A percentile compares a stretch with the other conserved stretches of the same genome.
phyloP scores from a whole-genome alignment of 2,888 invertebrate species.

The Liopterus haemorrhoidalis region DNA sequence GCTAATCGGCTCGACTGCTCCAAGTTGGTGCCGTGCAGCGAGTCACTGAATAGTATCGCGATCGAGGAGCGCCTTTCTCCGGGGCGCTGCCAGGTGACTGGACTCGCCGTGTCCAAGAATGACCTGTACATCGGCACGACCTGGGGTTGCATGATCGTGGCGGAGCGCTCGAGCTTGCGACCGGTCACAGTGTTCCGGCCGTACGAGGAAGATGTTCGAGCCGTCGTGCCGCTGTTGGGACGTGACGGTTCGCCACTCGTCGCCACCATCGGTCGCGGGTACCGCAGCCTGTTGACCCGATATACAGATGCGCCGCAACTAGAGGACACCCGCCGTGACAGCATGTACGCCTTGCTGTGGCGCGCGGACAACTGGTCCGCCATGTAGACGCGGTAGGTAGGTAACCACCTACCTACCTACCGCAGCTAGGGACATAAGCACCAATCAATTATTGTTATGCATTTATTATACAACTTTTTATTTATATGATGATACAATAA shows the following conservation, averaged over 20 bases:
- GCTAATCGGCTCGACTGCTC: constrained; percentile 82
- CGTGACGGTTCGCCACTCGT: constrained; percentile 51
- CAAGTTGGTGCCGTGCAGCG: constrained; percentile 86
- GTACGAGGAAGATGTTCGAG: constrained; percentile 72
- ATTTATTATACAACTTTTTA: too few species aligned
- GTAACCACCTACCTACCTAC: too few species aligned
- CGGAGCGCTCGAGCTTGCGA: constrained; percentile 70
- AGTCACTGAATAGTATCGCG: constrained; percentile 83
- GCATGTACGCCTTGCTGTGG: constrained; percentile 68
- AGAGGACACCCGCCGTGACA: constrained; percentile 34
- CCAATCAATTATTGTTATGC: too few species aligned
- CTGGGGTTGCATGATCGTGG: constrained; percentile 90
- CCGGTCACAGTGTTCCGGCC: constrained; percentile 91
- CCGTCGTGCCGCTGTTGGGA: constrained; percentile 55
- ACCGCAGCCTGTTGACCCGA: constrained; percentile 67
- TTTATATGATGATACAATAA: too few species aligned
- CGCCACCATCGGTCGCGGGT: constrained; percentile 78
- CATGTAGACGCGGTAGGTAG: too few species aligned
- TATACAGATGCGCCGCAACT: constrained; percentile 49
- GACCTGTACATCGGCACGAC: constrained; percentile 88
- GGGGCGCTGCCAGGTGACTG: constrained; percentile 70
- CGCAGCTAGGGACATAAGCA: too few species aligned
- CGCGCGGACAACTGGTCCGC: constrained; percentile 63
- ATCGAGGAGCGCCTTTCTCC: constrained; percentile 80
- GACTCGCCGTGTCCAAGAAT: constrained; percentile 60